phyloP scores from a whole-genome alignment of 2,888 invertebrate species.

The Diogma glabrata region DNA sequence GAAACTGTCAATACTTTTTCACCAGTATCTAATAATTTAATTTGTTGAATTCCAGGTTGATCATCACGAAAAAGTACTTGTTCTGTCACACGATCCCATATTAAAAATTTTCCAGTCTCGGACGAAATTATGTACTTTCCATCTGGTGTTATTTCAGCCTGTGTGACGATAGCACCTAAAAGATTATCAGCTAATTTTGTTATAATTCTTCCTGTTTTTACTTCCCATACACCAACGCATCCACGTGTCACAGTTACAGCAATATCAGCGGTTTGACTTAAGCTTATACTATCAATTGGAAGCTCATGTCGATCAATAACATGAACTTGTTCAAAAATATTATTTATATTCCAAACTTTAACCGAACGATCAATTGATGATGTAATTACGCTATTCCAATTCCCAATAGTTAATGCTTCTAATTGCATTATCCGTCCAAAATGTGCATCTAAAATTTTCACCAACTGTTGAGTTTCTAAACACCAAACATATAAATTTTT shows the following conservation, averaged over 20 bases:
- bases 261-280: constrained; percentile 66
- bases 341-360: constrained; percentile 98
- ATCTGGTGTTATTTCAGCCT: constrained; percentile 76
- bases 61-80: constrained; percentile 61
- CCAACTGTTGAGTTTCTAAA: constrained; percentile 62
- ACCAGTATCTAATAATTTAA: constrained; percentile 35
- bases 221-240: constrained; percentile 92
- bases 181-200: constrained; percentile 84
- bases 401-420: constrained; percentile 72
- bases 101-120: constrained; percentile 81
- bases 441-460: constrained; percentile 91
- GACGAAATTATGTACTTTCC: constrained; percentile 78
- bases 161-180: constrained; percentile 86
- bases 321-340: constrained; percentile 95
- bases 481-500: constrained; percentile 95
- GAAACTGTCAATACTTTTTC: constrained; percentile 35
- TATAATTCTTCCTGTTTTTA: constrained; percentile 70
- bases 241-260: constrained; percentile 90
- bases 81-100: constrained; percentile 72
- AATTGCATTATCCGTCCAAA: constrained; percentile 92
- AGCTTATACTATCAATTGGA: constrained; percentile 77
- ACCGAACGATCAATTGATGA: constrained; percentile 96
- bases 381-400: constrained; percentile 91
- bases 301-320: constrained; percentile 91
- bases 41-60: constrained; percentile 45